phyloP scores from a whole-genome alignment of 2,113 vertebrate genomes.

The Archilochus colubris region DNA sequence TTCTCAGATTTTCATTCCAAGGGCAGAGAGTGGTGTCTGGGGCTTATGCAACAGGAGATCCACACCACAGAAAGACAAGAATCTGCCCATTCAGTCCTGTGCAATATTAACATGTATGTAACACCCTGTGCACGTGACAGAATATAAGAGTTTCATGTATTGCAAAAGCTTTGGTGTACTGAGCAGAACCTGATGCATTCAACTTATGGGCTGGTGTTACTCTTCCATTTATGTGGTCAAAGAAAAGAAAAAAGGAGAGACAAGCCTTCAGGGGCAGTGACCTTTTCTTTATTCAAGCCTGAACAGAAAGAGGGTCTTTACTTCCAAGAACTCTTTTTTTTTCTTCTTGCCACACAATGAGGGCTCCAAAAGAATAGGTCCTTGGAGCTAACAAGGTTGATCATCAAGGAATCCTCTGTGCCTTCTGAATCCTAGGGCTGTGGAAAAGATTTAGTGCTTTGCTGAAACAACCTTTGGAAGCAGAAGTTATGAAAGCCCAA shows the following conservation, averaged over 20 bases:
- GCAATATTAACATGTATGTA: not conserved
- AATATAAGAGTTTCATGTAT: not conserved
- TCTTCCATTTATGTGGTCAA: conserved; percentile 52
- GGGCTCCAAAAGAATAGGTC: not conserved
- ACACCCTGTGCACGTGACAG: not conserved
- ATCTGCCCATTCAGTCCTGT: not conserved
- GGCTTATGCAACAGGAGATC: not conserved
- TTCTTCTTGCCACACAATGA: conserved; percentile 45
- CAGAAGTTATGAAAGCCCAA: not conserved
- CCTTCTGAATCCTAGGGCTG: not conserved
- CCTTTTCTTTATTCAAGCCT: conserved; percentile 60
- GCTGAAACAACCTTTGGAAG: not conserved
- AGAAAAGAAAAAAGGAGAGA: conserved; percentile 36
- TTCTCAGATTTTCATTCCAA: not conserved
- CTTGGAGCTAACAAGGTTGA: conserved; percentile 57
- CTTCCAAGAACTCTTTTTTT: conserved; percentile 51
- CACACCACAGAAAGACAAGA: not conserved
- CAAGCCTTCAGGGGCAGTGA: conserved; percentile 36
- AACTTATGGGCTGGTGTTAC: not conserved
- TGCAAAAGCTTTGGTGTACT: conserved; percentile 29
- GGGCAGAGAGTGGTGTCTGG: not conserved
- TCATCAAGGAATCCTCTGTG: conserved; percentile 43
- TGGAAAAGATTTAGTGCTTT: conserved; percentile 49
- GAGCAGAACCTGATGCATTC: conserved; percentile 44
- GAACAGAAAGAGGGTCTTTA: conserved; percentile 49